Conservation (phyloP, 2,113 vertebrate species). For the Pseudopipra pipra region DNA sequence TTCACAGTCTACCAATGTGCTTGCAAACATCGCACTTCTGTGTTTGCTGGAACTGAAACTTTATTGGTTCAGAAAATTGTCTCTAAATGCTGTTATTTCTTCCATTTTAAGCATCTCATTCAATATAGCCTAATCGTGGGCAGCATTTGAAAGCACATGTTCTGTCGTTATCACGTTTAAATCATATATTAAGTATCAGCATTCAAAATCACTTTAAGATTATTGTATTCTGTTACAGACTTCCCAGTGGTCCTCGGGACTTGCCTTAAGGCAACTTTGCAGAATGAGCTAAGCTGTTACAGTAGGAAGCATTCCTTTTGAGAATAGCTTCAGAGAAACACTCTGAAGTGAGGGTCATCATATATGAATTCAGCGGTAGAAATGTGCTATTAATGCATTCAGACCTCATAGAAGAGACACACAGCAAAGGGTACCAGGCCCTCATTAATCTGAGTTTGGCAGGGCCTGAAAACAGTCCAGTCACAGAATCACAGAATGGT, state of each 20-base stretch:
- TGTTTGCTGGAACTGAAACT: background rate
- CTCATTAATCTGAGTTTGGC: background rate
- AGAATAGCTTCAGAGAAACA: background rate
- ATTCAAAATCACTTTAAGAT: background rate
- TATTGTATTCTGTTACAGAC: background rate
- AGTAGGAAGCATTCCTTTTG: background rate
- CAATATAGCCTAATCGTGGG: background rate
- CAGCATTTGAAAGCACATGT: background rate
- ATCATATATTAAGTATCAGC: background rate
- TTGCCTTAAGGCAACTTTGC: background rate
- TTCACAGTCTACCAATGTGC: background rate
- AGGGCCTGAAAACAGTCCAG: background rate
- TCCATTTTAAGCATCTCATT: background rate
- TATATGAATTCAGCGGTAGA: background rate
- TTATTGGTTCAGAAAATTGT: background rate
- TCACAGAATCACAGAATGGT: background rate
- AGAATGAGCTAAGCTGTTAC: background rate
- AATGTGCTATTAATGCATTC: background rate
- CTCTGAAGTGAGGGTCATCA: background rate
- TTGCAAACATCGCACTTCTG: background rate
- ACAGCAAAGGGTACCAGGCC: background rate
- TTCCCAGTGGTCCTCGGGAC: background rate
- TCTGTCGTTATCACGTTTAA: background rate
- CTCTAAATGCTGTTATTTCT: background rate
- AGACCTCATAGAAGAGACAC: background rate